Evolutionary conservation across 1,140 invertebrate genomes (phyloP).

Genomic region (Oreohelix idahoensis): DNA sequence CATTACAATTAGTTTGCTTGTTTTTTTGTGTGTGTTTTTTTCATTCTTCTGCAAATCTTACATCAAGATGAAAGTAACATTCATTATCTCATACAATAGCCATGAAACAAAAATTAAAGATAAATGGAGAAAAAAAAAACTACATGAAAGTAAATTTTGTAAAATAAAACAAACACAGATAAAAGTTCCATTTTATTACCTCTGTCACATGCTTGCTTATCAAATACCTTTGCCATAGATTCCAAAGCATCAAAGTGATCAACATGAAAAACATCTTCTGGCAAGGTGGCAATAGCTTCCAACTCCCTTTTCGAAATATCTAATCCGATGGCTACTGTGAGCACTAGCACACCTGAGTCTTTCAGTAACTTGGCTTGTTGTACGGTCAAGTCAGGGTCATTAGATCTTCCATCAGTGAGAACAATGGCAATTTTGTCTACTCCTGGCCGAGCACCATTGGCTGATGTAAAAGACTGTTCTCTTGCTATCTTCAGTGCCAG

Average conservation of each 20-base stretch:
- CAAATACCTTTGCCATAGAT: not conserved
- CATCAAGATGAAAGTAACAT: too few relatives aligned
- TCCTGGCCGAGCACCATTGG: not conserved
- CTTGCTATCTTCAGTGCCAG: conserved; percentile 15
- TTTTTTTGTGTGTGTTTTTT: too few relatives aligned
- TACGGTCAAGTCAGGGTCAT: not conserved
- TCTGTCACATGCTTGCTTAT: not conserved
- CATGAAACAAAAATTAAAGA: too few relatives aligned
- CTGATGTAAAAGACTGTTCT: not conserved
- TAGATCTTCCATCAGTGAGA: not conserved
- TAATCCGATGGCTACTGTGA: not conserved
- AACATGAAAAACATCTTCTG: not conserved
- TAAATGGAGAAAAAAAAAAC: too few relatives aligned
- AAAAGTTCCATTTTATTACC: not conserved
- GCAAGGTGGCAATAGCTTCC: not conserved
- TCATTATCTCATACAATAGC: too few relatives aligned
- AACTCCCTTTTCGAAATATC: not conserved
- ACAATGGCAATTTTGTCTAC: not conserved
- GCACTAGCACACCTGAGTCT: not conserved
- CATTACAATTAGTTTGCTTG: too few relatives aligned
- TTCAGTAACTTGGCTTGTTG: not conserved
- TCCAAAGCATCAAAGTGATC: not conserved
- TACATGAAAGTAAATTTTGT: too few relatives aligned
- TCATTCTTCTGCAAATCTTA: too few relatives aligned
- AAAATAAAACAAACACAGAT: too few relatives aligned